phyloP scores from a whole-genome alignment of 2,797 vertebrate genomes.

The Micromesistius poutassou region DNA sequence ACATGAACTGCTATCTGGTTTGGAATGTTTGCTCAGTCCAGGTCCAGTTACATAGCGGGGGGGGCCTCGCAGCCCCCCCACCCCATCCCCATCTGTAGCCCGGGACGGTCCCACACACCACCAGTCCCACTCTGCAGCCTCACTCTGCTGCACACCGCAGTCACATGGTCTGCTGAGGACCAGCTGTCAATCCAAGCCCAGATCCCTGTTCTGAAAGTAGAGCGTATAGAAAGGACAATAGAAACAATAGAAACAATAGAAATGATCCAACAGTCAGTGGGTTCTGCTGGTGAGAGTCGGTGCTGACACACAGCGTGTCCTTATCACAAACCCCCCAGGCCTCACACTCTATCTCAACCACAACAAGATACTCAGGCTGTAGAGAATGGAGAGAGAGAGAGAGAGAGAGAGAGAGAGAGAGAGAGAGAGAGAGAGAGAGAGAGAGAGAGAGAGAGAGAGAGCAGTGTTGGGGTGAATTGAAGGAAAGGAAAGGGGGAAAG shows the following conservation, averaged over 20 bases:
- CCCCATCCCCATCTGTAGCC: conserved; percentile 2
- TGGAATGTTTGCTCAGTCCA: conserved; percentile 60
- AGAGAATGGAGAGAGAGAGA: conserved; percentile 6
- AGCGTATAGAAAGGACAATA: too few relatives aligned
- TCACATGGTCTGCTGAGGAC: too few relatives aligned
- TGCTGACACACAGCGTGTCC: not conserved
- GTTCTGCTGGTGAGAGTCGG: too few relatives aligned
- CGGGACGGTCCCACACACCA: not conserved
- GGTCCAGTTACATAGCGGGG: conserved; percentile 54
- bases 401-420: conserved; percentile 11
- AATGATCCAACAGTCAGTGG: too few relatives aligned
- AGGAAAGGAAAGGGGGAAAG: conserved; percentile 2
- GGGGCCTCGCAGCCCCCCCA: conserved; percentile 16
- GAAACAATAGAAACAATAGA: too few relatives aligned
- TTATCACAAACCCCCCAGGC: not conserved
- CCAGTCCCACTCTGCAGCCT: too few relatives aligned
- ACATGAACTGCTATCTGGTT: conserved; percentile 43
- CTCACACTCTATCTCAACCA: not conserved
- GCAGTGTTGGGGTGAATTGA: not conserved
- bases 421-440: conserved; percentile 8
- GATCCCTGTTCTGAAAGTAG: too few relatives aligned
- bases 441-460: conserved; percentile 4
- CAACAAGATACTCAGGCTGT: too few relatives aligned
- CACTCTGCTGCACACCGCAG: too few relatives aligned
- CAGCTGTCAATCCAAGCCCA: too few relatives aligned